phyloP scores from a whole-genome alignment of 2,797 vertebrate genomes.

The Halcyon leucocephala region DNA sequence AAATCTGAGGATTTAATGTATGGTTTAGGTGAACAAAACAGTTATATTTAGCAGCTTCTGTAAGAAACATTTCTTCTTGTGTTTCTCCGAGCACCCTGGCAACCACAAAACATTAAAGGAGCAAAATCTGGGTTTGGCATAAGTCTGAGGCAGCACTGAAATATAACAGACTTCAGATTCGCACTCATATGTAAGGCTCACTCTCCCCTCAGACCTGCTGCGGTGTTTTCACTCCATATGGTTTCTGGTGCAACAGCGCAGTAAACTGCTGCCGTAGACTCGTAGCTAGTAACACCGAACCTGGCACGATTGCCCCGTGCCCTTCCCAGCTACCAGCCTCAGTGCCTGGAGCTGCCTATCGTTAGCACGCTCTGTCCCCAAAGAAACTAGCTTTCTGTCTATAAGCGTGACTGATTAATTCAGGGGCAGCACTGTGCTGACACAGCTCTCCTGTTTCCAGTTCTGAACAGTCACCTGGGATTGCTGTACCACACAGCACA shows the following conservation, averaged over 20 bases:
- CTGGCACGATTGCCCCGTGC: neutral
- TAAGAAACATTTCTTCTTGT: neutral
- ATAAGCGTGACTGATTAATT: neutral
- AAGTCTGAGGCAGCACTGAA: neutral
- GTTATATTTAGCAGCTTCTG: neutral
- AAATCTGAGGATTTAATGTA: neutral
- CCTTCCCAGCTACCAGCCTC: conserved; percentile 18
- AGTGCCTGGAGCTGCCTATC: neutral
- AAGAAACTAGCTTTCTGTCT: neutral
- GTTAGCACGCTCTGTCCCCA: conserved; percentile 21
- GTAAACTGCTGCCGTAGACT: neutral
- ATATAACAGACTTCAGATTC: neutral
- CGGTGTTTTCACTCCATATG: neutral
- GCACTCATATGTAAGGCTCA: neutral
- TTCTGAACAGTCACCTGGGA: neutral
- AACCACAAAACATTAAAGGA: neutral
- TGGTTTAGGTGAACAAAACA: neutral
- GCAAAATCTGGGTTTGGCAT: neutral
- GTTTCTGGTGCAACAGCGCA: neutral
- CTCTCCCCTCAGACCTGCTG: neutral
- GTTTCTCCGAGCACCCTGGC: neutral
- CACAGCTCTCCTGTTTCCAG: neutral
- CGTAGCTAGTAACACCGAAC: neutral
- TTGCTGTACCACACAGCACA: neutral
- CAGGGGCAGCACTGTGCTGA: neutral